A percentile compares a stretch with the other conserved stretches of the same genome.
Conservation (phyloP, 2,888 invertebrate genomes). For the Daptonema setosum region DNA sequence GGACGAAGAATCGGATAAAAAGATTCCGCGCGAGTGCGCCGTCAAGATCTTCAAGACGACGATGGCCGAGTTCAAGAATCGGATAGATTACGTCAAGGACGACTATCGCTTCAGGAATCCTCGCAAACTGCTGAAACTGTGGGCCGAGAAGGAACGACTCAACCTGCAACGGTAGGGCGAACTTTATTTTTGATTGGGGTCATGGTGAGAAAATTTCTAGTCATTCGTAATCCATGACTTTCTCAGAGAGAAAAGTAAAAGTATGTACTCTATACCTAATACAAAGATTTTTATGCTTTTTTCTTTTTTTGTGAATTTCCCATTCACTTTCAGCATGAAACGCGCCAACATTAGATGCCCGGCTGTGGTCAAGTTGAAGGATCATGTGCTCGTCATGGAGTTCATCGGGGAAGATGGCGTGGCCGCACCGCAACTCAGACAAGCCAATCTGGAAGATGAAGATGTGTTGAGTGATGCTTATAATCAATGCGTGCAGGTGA, state of each 20-base stretch:
- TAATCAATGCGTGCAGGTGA: conserved; percentile 31
- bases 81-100: conserved; percentile 38
- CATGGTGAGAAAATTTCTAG: too few relatives aligned
- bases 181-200: too few relatives aligned
- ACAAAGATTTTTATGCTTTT: too few relatives aligned
- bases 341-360: conserved; percentile 36
- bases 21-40: conserved; percentile 34
- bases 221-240: too few relatives aligned
- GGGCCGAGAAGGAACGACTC: conserved; percentile 42
- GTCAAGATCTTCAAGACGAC: conserved; percentile 42
- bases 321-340: conserved; percentile 30
- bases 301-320: too few relatives aligned
- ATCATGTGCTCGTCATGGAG: conserved; percentile 40
- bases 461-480: conserved; percentile 32
- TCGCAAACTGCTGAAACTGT: conserved; percentile 38
- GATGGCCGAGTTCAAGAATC: conserved; percentile 39
- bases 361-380: conserved; percentile 34
- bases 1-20: neutral
- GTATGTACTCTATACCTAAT: too few relatives aligned
- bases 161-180: conserved; percentile 36
- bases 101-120: conserved; percentile 41
- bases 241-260: too few relatives aligned
- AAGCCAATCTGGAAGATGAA: conserved; percentile 29
- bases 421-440: conserved; percentile 38
- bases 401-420: conserved; percentile 36